Evolutionary conservation across 2,113 vertebrate genomes (phyloP), one percentile per base, ranked within the genome.

Genomic region (Paracanthobrama guichenoti): DNA sequence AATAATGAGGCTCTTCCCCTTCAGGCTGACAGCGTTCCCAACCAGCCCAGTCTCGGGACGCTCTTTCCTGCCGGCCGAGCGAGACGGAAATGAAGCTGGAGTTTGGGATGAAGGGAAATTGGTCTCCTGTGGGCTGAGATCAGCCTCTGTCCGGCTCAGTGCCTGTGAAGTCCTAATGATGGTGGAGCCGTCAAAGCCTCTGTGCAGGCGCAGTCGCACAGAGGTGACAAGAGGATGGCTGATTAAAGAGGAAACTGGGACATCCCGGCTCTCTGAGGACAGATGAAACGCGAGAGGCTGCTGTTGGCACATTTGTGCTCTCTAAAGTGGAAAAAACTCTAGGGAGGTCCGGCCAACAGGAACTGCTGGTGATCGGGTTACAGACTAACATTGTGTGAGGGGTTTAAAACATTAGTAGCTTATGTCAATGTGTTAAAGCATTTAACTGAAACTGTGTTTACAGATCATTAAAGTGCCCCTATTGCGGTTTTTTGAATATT

Each of bases 1-100:
- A 74, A 83, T 89, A 89, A 89, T 85, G 86, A 89, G 88, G 83
- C 79, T 84, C 74, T 86, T 78, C 81, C 73, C 53, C 67, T 74
- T 48, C 28, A 62, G 74, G 76, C 62, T 89, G 88, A 77, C 83
- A 85, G 77, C 60, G 31, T 75, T 85, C 84, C 79, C 44, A 28
- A 16, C 35, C 11, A 67, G 80, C 69, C 84, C 66, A 42, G 64
- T 57, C 69, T 55, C n/a, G 2, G 73, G 16, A 71, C 66, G 57
- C 59, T 71, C 85, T 57, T 62, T 59, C 53, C 80, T 67, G 79
- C 67, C 42, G 74, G 75, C 84, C 81, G 82, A 84, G 87, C 72
- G 82, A 79, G 87, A 84, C 83, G 57, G 60, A 82, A 79, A 76
- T 28, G 55, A 62, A 82, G 26, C 31, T 24, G 12, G 82, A 79